Percentiles rank a stretch among this genome's conserved stretches.
Evolutionary conservation across 2,888 invertebrate species (phyloP).

Genomic region (Noctua fimbriata): DNA sequence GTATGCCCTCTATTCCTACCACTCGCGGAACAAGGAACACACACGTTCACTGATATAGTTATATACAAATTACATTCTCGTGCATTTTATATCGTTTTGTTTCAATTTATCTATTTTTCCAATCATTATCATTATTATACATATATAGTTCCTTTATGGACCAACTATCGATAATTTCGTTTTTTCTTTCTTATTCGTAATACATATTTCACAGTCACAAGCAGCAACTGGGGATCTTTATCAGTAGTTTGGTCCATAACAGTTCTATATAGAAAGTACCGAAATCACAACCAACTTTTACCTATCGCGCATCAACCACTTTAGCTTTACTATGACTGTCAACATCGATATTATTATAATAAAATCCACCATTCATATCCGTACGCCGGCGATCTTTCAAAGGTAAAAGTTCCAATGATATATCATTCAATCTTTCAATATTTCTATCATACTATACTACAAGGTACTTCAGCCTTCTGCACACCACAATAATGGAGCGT

Average conservation of each 20-base stretch:
- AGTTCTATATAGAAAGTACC: conserved; percentile 17
- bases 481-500: conserved; percentile 13
- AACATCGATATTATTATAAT: conserved; percentile 7
- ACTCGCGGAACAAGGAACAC: conserved; percentile 1
- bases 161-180: conserved; percentile 17
- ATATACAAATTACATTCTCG: conserved; percentile 33
- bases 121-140: neutral
- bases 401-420: conserved; percentile 22
- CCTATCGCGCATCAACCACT: conserved; percentile 8
- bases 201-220: neutral
- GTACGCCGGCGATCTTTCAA: neutral
- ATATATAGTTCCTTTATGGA: conserved; percentile 22
- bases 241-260: conserved; percentile 33
- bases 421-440: neutral
- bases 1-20: conserved; percentile 3
- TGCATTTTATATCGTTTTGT: conserved; percentile 11
- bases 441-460: conserved; percentile 13
- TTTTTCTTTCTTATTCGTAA: neutral
- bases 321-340: conserved; percentile 4
- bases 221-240: neutral
- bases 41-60: conserved; percentile 6
- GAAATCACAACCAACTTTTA: conserved; percentile 51
- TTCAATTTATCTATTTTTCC: conserved; percentile 10
- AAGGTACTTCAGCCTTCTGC: conserved; percentile 52
- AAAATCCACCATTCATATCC: neutral